Conservation (phyloP, 2,113 vertebrate species). For the Dasyurus viverrinus region DNA sequence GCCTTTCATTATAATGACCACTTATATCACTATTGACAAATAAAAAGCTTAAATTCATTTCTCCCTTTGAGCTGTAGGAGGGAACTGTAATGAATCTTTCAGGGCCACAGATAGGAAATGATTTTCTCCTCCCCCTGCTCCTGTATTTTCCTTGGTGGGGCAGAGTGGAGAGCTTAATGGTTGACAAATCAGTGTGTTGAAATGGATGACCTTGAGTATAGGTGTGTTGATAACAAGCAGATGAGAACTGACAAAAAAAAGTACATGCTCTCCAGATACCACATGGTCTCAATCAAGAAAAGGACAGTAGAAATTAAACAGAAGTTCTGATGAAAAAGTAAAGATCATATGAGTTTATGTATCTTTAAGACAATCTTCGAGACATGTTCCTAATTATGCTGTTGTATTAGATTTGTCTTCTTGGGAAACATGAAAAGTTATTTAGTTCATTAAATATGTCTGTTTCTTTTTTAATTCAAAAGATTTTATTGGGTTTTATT, state of each 20-base stretch:
- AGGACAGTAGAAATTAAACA: slow-evolving; percentile 43
- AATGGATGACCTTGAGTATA: not conserved
- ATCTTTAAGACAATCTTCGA: slow-evolving; percentile 52
- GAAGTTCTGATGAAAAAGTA: slow-evolving; percentile 47
- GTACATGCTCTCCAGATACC: slow-evolving; percentile 25
- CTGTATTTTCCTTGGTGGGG: not conserved
- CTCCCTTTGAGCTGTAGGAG: not conserved
- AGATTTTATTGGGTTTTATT: not conserved
- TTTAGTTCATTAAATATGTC: slow-evolving; percentile 16
- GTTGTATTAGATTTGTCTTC: slow-evolving; percentile 11
- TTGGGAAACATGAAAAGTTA: slow-evolving; percentile 14
- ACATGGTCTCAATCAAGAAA: slow-evolving; percentile 59
- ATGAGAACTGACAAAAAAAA: slow-evolving; percentile 31
- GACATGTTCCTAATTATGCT: slow-evolving; percentile 21
- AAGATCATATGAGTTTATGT: slow-evolving; percentile 23
- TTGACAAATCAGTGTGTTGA: not conserved
- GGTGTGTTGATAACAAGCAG: not conserved
- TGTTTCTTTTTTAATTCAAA: not conserved
- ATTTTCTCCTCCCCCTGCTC: not conserved
- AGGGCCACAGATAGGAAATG: not conserved
- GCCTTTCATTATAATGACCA: slow-evolving; percentile 4
- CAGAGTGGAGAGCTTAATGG: not conserved
- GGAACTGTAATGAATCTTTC: slow-evolving; percentile 9
- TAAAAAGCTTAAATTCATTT: slow-evolving; percentile 29
- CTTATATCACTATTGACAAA: slow-evolving; percentile 37